Base-by-base conservation (phyloP, 2,888 invertebrate genomes). In the Rhagium mordax region DNA sequence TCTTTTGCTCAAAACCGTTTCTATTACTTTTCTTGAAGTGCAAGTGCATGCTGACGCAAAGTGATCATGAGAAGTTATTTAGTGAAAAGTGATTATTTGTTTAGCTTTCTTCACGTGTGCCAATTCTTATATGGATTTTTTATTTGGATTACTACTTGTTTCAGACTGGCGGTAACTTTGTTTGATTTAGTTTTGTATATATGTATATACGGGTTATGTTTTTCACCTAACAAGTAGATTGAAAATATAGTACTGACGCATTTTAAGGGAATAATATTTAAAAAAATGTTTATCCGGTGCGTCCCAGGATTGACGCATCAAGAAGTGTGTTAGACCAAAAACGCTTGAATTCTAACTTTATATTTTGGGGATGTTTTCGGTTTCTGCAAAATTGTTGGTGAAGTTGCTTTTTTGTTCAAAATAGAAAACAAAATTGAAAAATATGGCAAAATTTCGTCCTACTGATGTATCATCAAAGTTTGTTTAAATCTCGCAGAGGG, bases 81-180 rank as follows among this genome's bases (percentile, higher is more conserved):
- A 65, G 65, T 65, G 65, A 65, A 65, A 65, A 65, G 65, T 65
- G 65, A 65, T 49, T 20, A 53, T 48, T 33, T 29, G 65, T 49
- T 24, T 61, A 51, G 64, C 53, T 65, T 51, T 65, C 65, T 65
- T 65, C 33, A 33, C 29, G 51, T 65, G 65, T 65, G 65, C 53
- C 65, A 53, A 33, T 65, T 65, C 51, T 51, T 64, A 13, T 24
- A 51, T 33, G 65, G 53, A 53, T 49, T 27, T 65, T 65, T 18
- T 53, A 53, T 18, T 65, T 53, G 65, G 65, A 65, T 65, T 53
- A 65, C 65, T 53, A 29, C 65, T 65, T 29, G 29, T 21, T 65
- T 13, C n/a, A 49, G 53, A 51, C 21, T 53, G 33, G 65, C 65
- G 65, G 65, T 65, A 65, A 65, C 21, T 53, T 16, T 16, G n/a